These are phyloP conservation scores for Antechinus stuartii DNA, from an alignment of 2,113 vertebrate species.

Conservation along the genomic window DNA sequence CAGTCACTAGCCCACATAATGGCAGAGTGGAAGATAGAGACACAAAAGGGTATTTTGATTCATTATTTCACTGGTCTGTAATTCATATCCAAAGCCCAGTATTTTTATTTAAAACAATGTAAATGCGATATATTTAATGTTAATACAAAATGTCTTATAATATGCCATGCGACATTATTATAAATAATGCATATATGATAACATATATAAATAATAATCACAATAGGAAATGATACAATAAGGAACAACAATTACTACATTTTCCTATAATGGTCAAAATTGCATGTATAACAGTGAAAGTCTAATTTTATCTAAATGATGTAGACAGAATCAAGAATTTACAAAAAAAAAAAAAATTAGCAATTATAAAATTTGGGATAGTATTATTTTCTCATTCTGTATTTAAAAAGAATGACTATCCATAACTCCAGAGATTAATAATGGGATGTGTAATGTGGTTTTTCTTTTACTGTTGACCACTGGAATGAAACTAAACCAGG, in stretches of 20 bases:
- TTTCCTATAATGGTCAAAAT: accelerated
- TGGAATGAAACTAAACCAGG: accelerated
- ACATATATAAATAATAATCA: neutral
- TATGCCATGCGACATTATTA: neutral
- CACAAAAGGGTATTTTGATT: neutral
- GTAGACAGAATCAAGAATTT: neutral
- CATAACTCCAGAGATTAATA: neutral
- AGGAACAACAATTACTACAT: neutral
- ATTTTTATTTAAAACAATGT: neutral
- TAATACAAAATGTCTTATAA: neutral
- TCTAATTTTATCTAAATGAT: neutral
- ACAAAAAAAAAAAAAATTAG: too few species aligned
- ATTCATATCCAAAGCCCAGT: neutral
- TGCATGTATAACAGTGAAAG: accelerated
- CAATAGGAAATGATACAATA: neutral
- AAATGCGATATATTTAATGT: neutral
- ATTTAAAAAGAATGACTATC: neutral
- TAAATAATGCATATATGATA: neutral
- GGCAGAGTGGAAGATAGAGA: neutral
- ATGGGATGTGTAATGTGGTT: neutral
- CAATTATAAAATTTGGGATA: neutral
- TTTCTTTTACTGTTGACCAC: accelerated
- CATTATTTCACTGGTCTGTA: neutral
- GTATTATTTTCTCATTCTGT: neutral
- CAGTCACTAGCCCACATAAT: neutral